Evolutionary conservation across 2,113 vertebrate species (phyloP).

Genomic region (Paramisgurnus dabryanus): DNA sequence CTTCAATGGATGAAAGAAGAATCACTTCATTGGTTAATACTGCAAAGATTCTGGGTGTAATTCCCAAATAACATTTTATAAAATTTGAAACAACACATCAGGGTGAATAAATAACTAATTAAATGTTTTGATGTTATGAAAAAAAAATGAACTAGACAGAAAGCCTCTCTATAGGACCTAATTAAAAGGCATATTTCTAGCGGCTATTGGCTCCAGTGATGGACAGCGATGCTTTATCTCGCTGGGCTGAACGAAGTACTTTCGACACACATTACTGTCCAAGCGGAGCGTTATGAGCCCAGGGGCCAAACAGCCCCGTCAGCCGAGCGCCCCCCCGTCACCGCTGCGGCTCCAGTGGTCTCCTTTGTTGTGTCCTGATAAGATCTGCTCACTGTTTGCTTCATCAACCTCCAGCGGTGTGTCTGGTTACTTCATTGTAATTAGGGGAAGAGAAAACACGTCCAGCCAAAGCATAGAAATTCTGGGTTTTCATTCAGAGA

Average conservation of each 20-base stretch:
- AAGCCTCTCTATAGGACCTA: not conserved
- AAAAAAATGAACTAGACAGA: not conserved
- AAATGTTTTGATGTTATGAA: too few species aligned
- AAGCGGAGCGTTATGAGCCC: slow-evolving; percentile 70
- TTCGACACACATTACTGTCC: slow-evolving; percentile 75
- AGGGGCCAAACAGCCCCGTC: slow-evolving; percentile 50
- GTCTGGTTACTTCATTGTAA: slow-evolving; percentile 57
- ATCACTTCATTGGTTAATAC: too few species aligned
- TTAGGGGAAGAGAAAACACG: slow-evolving; percentile 53
- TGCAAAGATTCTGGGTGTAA: too few species aligned
- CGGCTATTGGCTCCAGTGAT: not conserved
- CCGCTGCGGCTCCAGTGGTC: slow-evolving; percentile 49
- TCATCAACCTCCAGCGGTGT: slow-evolving; percentile 53
- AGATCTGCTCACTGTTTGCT: slow-evolving; percentile 51
- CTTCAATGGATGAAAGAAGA: too few species aligned
- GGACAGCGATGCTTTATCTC: slow-evolving; percentile 1
- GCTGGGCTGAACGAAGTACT: slow-evolving; percentile 73
- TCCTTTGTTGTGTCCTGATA: slow-evolving; percentile 62
- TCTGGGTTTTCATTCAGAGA: slow-evolving; percentile 39
- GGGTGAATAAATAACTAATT: too few species aligned
- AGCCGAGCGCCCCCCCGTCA: slow-evolving; percentile 27
- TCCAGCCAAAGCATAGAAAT: slow-evolving; percentile 37
- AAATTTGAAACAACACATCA: too few species aligned
- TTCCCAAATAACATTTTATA: too few species aligned
- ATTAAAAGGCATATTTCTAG: slow-evolving; percentile 13